These are phyloP conservation scores for Aselliscus stoliczkanus DNA, from an alignment of 2,797 vertebrate species.

Conservation along the genomic window DNA sequence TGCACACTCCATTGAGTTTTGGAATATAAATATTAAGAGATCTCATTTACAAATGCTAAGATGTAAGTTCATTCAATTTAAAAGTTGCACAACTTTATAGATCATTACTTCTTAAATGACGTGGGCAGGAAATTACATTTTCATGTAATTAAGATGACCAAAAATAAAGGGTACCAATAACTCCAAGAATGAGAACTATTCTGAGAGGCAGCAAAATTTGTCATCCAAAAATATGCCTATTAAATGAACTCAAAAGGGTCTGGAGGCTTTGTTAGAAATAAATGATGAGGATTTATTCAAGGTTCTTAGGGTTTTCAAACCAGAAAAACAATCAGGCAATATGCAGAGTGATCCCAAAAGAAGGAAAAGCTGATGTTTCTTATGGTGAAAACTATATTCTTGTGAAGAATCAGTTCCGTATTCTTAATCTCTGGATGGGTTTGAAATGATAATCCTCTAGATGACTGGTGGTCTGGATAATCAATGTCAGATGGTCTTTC, in stretches of 20 bases:
- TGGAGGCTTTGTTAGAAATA: neutral
- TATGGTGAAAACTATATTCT: neutral
- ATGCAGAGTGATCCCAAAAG: neutral
- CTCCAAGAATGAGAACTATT: neutral
- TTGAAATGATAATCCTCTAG: neutral
- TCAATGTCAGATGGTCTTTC: neutral
- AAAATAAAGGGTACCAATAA: neutral
- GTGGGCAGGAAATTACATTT: neutral
- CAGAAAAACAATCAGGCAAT: neutral
- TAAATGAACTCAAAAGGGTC: neutral
- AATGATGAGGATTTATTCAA: neutral
- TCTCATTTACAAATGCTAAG: neutral
- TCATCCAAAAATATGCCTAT: neutral
- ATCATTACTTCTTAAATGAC: neutral
- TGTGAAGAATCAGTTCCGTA: neutral
- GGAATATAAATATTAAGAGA: neutral
- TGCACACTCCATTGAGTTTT: neutral
- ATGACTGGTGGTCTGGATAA: neutral
- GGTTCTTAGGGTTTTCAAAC: neutral
- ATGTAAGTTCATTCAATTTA: neutral
- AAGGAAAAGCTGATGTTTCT: neutral
- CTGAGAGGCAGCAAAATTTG: neutral
- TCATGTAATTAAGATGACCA: neutral
- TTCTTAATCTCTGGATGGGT: neutral
- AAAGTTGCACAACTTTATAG: neutral